Base-by-base conservation (phyloP, 1,140 invertebrate genomes). In the Ectropis grisescens region DNA sequence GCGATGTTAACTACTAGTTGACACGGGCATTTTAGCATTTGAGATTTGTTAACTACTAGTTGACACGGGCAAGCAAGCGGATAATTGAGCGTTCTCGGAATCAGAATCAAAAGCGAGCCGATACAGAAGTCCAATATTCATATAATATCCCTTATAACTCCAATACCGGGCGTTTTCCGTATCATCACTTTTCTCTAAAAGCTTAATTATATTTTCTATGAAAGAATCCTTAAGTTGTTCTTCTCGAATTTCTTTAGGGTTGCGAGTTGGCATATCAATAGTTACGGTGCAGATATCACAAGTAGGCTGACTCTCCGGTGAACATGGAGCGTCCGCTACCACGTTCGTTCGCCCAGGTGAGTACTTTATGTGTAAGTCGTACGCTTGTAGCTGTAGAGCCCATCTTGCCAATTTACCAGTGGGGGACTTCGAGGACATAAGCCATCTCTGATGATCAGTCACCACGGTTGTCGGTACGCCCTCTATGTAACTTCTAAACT, bases 381-480 rank as follows among this genome's bases (percentile, higher is more conserved):
- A 83, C 0, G 50, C 48, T 51, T 84, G 81, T 1, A 86, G 33
- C 11, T 27, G 23, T 11, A 83, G 24, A 1, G 68, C 51, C 84
- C 83, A 87, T 14, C 81, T 41, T 0, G 71, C 70, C 3, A 82
- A 26, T 0, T 61, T 28, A n/a, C 67, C 70, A 0, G 36, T 58
- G 0, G 76, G 60, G 6, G 66, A 62, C 34, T 80, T 84, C 0
- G 81, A 41, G 0, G 54, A 49, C 16, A 68, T 47, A 0, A 86
- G 41, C 75, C 81, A 86, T 15, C 45, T 49, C 42, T 79, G 75
- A 38, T 86, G 83, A 41, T 87, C 82, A 4, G 33, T 37, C 4
- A 8, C 24, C 0, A 53, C 28, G 3, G 13, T n/a, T 11, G 48
- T 19, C 2, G 42, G 43, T 2, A 29, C 48, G 1, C 68, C 71